Conservation (phyloP, 2,888 invertebrate species). For the Andrena praecox region DNA sequence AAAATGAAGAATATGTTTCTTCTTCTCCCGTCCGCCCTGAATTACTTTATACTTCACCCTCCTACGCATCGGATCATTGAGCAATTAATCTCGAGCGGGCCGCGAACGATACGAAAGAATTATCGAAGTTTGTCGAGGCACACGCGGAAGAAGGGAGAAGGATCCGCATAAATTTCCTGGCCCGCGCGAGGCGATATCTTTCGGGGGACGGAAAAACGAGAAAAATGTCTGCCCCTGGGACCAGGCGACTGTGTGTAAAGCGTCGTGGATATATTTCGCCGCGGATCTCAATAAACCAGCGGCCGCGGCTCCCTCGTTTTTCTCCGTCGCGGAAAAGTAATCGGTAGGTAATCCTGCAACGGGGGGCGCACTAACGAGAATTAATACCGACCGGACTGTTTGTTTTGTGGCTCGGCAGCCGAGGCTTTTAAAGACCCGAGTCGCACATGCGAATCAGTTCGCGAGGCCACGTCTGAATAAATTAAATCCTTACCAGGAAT, state of each 20-base stretch:
- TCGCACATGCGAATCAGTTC: constrained; percentile 65
- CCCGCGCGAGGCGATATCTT: constrained; percentile 39
- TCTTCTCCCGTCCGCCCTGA: neutral
- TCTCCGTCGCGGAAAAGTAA: constrained; percentile 36
- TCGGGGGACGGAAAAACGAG: constrained; percentile 8
- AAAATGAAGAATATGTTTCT: neutral
- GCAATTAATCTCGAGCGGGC: neutral
- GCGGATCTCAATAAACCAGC: constrained; percentile 43
- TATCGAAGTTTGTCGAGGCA: constrained; percentile 32
- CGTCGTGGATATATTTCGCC: constrained; percentile 23
- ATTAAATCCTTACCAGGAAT: constrained; percentile 81
- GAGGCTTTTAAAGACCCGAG: constrained; percentile 66
- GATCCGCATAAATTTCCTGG: constrained; percentile 34
- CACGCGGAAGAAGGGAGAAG: constrained; percentile 36
- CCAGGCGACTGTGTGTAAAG: neutral
- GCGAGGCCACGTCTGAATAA: constrained; percentile 75
- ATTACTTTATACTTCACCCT: neutral
- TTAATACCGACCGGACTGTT: constrained; percentile 68
- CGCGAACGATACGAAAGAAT: neutral
- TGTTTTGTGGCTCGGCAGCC: constrained; percentile 58
- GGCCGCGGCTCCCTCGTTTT: too few relatives aligned
- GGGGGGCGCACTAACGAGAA: constrained; percentile 63
- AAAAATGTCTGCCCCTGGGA: neutral
- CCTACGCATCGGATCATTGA: neutral
- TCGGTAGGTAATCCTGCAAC: constrained; percentile 64